Conservation (phyloP, 2,113 vertebrate species). For the Pavo muticus region DNA sequence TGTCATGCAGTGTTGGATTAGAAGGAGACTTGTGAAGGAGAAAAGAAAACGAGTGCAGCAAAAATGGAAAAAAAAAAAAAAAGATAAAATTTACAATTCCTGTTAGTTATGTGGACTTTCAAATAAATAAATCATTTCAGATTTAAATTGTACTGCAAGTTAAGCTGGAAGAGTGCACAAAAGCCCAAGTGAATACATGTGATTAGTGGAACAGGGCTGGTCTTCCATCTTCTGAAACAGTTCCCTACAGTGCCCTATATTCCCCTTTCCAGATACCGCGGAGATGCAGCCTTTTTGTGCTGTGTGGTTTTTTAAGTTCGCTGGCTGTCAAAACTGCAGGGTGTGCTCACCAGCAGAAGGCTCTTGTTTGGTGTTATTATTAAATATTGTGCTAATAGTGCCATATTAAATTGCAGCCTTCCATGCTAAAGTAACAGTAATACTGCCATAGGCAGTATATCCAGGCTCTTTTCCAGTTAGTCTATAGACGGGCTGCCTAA, state of each 20-base stretch:
- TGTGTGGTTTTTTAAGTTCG: neutral
- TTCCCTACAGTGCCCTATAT: neutral
- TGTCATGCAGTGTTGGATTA: neutral
- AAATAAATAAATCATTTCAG: neutral
- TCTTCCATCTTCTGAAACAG: neutral
- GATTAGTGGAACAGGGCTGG: neutral
- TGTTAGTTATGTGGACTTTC: neutral
- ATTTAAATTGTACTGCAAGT: neutral
- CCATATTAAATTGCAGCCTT: neutral
- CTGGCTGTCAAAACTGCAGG: neutral
- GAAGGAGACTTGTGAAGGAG: neutral
- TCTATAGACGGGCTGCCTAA: rapidly evolving
- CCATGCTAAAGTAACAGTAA: neutral
- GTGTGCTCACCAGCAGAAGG: neutral
- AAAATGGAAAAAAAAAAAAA: neutral
- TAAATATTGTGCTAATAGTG: neutral
- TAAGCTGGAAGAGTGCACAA: neutral
- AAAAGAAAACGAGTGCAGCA: neutral
- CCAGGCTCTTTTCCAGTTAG: neutral
- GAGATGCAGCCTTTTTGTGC: neutral
- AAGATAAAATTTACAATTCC: neutral
- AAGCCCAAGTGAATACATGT: neutral
- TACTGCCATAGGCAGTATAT: rapidly evolving
- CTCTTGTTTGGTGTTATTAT: neutral
- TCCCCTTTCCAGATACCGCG: neutral